Conservation (phyloP, 1,140 invertebrate species). For the Camponotus floridanus region DNA sequence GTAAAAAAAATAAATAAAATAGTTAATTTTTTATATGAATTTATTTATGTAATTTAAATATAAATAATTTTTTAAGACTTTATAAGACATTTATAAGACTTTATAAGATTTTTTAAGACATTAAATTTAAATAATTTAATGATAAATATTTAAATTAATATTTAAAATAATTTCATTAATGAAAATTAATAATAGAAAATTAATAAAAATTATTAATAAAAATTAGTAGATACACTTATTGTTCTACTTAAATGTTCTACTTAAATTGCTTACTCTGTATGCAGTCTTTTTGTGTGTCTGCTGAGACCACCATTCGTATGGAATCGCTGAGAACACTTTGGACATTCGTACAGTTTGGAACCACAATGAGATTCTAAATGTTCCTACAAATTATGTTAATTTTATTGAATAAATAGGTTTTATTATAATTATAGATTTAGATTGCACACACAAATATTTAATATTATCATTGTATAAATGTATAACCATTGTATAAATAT, state of each 20-base stretch:
- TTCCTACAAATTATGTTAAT: slow-evolving; percentile 80
- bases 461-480: neutral
- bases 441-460: neutral
- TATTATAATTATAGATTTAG: neutral
- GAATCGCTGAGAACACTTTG: slow-evolving; percentile 85
- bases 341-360: slow-evolving; percentile 82
- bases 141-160: no score
- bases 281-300: slow-evolving; percentile 84
- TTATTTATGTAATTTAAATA: no score
- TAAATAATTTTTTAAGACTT: no score
- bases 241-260: no score
- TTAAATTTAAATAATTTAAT: no score
- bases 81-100: no score
- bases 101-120: no score
- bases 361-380: slow-evolving; percentile 87
- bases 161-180: no score
- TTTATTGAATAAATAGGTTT: neutral
- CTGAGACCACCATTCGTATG: slow-evolving; percentile 83
- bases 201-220: no score
- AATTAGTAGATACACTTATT: neutral
- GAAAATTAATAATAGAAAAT: no score
- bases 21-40: no score
- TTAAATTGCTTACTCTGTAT: slow-evolving; percentile 74
- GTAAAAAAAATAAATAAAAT: no score
- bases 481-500: slow-evolving; percentile 1